Base-by-base conservation (phyloP, 2,888 invertebrate species). In the Mellilla xanthometata region DNA sequence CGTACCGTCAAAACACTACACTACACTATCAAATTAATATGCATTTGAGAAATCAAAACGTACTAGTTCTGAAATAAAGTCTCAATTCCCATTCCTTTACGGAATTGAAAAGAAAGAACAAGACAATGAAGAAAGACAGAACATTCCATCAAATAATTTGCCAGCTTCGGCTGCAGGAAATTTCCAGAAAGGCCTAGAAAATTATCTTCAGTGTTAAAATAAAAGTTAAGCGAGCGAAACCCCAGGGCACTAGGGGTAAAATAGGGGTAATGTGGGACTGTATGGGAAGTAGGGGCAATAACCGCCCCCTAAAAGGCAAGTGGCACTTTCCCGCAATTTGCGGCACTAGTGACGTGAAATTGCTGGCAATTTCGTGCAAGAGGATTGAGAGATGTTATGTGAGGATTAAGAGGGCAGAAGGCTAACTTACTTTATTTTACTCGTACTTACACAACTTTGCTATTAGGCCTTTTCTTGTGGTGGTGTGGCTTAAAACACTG, bases 321-420 rank as follows among this genome's bases (percentile, higher is more conserved):
- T 52, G 54, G 33, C 51, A 53, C 56, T 56, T 52, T 45, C 40
- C 35, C 23, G 30, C 48, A 49, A 53, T 54, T 57, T 48, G 26
- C 15, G 38, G 49, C 54, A 49, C 53, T 56, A 49, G 48, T 34
- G 33, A 40, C 43, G 39, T 28, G 47, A 51, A 58, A 55, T 58
- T 58, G 40, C 55, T 26, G 34, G 28, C 39, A 50, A 55, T 36
- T 28, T 28, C 19, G 31, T 19, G 24, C 29, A 12, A 22, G 36
- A 26, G 36, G 35, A 36, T 33, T 40, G 32, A 42, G 29, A 8
- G 29, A 42, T 34, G 39, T 33, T 33, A 34, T 13, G 29, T 12
- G 22, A 3, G 31, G 33, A 10, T 5, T 15, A 35, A 11, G 3
- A 19, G 11, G 27, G 10, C 36, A 28, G 19, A 29, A 28, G 28